A percentile compares a stretch with the other conserved stretches of the same genome.
phyloP scores from a whole-genome alignment of 2,113 vertebrate genomes.

The Anser cygnoides region DNA sequence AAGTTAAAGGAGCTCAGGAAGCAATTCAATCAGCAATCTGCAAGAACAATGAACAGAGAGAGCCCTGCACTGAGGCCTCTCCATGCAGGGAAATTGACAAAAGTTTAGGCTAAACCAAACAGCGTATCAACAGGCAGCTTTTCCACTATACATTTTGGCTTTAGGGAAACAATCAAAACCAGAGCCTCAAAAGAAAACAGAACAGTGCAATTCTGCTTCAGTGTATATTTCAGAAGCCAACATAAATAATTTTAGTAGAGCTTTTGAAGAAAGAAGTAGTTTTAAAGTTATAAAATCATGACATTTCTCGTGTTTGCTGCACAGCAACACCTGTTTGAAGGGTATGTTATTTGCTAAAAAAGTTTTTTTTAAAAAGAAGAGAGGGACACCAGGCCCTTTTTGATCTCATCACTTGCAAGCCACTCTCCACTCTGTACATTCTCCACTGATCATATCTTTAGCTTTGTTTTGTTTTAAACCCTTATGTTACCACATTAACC shows the following conservation, averaged over 20 bases:
- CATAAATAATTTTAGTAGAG: not conserved
- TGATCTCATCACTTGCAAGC: not conserved
- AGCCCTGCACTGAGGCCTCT: not conserved
- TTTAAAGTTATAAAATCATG: not conserved
- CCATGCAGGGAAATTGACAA: not conserved
- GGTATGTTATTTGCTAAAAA: not conserved
- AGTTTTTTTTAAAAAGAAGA: not conserved
- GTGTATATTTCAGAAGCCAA: not conserved
- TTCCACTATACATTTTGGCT: not conserved
- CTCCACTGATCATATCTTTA: not conserved
- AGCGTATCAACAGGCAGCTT: not conserved
- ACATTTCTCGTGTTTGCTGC: not conserved
- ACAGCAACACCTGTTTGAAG: not conserved
- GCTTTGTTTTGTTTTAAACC: conserved; percentile 37
- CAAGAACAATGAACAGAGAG: not conserved
- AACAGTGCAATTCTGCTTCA: not conserved
- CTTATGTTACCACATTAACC: conserved; percentile 29
- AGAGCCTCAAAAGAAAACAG: not conserved
- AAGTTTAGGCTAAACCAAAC: not conserved
- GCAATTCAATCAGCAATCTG: not conserved
- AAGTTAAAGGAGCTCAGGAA: not conserved
- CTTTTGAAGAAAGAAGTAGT: not conserved
- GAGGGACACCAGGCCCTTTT: not conserved
- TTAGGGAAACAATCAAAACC: not conserved
- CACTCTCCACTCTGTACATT: not conserved